These are phyloP conservation scores for Drosophila incognita DNA, from an alignment of 2,888 invertebrate species.

Conservation along the genomic window DNA sequence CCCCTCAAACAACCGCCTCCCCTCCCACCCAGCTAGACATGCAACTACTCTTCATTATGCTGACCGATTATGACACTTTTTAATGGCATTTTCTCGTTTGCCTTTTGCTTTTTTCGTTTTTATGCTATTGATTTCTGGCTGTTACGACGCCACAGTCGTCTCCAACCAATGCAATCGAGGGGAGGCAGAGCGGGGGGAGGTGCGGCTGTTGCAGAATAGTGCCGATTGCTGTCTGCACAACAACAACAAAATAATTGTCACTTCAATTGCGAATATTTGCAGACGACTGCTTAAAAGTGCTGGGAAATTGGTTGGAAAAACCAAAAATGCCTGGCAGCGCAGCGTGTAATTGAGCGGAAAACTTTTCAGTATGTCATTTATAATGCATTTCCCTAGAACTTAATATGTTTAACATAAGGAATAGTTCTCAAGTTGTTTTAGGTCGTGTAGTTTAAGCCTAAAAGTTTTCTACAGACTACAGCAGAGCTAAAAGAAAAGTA, in stretches of 20 bases:
- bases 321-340: slow-evolving; percentile 17
- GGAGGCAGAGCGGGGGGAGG: not conserved
- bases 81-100: slow-evolving; percentile 77
- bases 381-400: not conserved
- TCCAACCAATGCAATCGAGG: not conserved
- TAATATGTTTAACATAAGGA: not conserved
- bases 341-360: slow-evolving; percentile 9
- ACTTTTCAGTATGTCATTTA: slow-evolving; percentile 7
- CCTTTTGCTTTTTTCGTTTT: slow-evolving; percentile 55
- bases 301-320: slow-evolving; percentile 62
- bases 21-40: not conserved
- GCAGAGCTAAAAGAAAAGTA: not conserved
- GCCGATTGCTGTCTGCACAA: slow-evolving; percentile 4
- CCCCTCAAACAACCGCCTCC: not conserved
- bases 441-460: not conserved
- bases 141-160: slow-evolving; percentile 41
- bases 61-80: slow-evolving; percentile 80
- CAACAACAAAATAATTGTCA: slow-evolving; percentile 12
- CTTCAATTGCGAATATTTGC: slow-evolving; percentile 35
- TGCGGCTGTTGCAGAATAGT: not conserved
- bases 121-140: slow-evolving; percentile 73
- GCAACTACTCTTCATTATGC: slow-evolving; percentile 62
- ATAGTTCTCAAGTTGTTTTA: not conserved
- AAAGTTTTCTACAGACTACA: not conserved
- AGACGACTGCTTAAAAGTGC: slow-evolving; percentile 43